These are phyloP conservation scores for Atherinosoma microstoma DNA, from an alignment of 2,797 vertebrate species.

Conservation along the genomic window DNA sequence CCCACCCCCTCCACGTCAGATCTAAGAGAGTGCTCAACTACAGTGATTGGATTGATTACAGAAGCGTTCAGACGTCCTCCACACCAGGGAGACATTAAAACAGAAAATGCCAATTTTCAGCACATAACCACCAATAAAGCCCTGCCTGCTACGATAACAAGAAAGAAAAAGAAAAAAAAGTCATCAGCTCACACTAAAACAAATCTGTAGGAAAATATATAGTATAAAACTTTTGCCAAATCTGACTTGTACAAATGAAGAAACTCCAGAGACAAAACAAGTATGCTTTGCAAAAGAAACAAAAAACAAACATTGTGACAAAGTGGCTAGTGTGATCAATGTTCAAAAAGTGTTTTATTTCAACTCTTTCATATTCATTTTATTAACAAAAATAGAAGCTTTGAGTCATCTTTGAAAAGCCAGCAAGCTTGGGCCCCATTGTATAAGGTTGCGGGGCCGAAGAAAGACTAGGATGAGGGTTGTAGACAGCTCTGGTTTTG, in stretches of 20 bases:
- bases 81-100: constrained; percentile 18
- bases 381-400: constrained; percentile 89
- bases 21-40: constrained; percentile 47
- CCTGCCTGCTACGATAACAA: constrained; percentile 51
- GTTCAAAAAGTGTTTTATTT: constrained; percentile 81
- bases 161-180: constrained; percentile 60
- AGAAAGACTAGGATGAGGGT: constrained; percentile 68
- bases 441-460: constrained; percentile 47
- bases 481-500: constrained; percentile 80
- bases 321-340: constrained; percentile 84
- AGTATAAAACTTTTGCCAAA: constrained; percentile 83
- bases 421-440: constrained; percentile 67
- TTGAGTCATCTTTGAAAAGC: constrained; percentile 82
- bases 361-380: constrained; percentile 75
- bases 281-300: constrained; percentile 66
- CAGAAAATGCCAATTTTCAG: constrained; percentile 38
- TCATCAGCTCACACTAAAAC: constrained; percentile 71
- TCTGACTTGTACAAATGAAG: constrained; percentile 76
- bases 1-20: constrained; percentile 18
- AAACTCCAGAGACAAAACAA: constrained; percentile 61
- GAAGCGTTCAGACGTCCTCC: constrained; percentile 48
- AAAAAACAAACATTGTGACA: constrained; percentile 63
- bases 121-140: constrained; percentile 70
- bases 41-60: constrained; percentile 57
- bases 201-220: constrained; percentile 87